A percentile compares a stretch with the other conserved stretches of the same genome.
Conservation (phyloP, 2,113 vertebrate genomes). For the Pterocles burchelli region DNA sequence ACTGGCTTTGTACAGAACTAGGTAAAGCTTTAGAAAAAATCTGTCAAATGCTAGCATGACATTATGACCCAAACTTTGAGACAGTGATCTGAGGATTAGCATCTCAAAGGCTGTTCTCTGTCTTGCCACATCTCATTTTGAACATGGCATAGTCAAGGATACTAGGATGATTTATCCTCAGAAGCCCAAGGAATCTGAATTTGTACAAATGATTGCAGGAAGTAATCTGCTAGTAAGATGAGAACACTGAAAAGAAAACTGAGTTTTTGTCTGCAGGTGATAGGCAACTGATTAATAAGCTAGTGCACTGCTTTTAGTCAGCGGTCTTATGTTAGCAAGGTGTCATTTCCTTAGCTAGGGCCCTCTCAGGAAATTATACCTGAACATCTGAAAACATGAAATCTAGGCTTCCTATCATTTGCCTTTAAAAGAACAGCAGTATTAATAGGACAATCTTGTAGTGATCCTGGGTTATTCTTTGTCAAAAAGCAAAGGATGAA, state of each 20-base stretch:
- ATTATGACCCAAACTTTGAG: neutral
- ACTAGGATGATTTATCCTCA: neutral
- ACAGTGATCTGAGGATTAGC: neutral
- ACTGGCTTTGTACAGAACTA: neutral
- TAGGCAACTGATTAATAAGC: neutral
- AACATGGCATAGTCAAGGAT: neutral
- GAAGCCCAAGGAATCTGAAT: neutral
- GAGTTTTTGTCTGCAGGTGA: neutral
- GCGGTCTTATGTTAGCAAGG: neutral
- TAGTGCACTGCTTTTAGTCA: neutral
- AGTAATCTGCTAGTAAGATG: neutral
- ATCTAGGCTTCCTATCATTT: neutral
- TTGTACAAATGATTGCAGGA: neutral
- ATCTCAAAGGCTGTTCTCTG: neutral
- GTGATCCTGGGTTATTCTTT: neutral
- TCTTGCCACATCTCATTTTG: neutral
- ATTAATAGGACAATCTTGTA: neutral
- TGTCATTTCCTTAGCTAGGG: neutral
- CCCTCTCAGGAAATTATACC: neutral
- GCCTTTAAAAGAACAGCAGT: neutral
- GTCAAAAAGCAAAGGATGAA: neutral
- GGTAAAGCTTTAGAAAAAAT: neutral
- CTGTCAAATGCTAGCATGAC: neutral
- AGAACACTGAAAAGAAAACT: neutral
- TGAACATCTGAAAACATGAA: neutral